Percentiles rank a stretch among this genome's conserved stretches.
Evolutionary conservation across 2,888 invertebrate genomes (phyloP).

Genomic region (Microctonus brassicae): DNA sequence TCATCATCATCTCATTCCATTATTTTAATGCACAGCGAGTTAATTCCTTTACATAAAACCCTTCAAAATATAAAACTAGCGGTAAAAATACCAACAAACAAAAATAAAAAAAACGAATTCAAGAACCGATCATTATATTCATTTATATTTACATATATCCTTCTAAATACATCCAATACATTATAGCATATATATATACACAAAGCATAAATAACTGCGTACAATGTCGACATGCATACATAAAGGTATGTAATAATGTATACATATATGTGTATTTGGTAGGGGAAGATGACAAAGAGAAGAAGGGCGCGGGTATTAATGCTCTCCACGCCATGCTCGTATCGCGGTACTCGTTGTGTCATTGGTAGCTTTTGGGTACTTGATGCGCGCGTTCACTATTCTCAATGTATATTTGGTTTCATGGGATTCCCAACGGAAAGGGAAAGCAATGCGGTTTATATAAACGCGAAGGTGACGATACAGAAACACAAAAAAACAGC

Average conservation of each 20-base stretch:
- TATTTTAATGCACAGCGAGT: no score
- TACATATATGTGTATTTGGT: not conserved
- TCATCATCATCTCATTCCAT: no score
- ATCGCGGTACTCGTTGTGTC: constrained; percentile 8
- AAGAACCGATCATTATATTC: not conserved
- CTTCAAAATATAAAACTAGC: not conserved
- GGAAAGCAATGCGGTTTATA: constrained; percentile 1
- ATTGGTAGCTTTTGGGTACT: not conserved
- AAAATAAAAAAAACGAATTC: not conserved
- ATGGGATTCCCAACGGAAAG: constrained; percentile 2
- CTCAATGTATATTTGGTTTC: not conserved
- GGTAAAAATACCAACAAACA: not conserved
- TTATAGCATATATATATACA: not conserved
- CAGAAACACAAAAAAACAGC: not conserved
- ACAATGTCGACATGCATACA: no score
- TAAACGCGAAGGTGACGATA: constrained; percentile 1
- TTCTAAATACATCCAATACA: not conserved
- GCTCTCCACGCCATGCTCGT: constrained; percentile 1
- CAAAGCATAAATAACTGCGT: not conserved
- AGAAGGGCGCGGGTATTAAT: constrained; percentile 2
- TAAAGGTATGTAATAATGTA: no score
- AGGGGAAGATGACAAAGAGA: not conserved
- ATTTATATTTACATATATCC: not conserved
- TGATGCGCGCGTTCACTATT: constrained; percentile 17
- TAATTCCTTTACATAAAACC: no score